Evolutionary conservation across 2,113 vertebrate genomes (phyloP).

Genomic region (Buteo buteo): DNA sequence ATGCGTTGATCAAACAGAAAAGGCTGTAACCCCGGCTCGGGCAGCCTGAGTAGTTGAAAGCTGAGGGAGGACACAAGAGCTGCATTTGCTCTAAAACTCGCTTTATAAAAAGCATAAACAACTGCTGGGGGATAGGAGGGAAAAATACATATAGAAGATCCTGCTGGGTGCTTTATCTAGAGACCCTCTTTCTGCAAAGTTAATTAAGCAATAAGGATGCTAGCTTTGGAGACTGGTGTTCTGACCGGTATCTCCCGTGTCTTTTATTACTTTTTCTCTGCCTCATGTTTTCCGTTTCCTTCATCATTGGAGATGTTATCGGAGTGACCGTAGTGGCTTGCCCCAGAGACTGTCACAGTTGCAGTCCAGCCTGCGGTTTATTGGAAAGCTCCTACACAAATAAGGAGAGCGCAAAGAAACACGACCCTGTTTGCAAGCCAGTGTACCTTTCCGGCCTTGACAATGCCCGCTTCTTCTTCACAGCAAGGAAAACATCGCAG

Average conservation of each 20-base stretch:
- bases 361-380: neutral
- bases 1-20: neutral
- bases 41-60: neutral
- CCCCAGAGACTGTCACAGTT: neutral
- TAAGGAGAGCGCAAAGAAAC: neutral
- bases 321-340: neutral
- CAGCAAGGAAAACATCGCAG: neutral
- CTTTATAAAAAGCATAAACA: neutral
- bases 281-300: conserved; percentile 28
- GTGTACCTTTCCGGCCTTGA: neutral
- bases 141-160: neutral
- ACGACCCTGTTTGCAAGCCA: neutral
- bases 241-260: conserved; percentile 22
- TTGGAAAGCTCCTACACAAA: neutral
- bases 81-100: neutral
- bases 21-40: neutral
- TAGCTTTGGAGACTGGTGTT: neutral
- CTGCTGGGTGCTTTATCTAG: neutral
- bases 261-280: conserved; percentile 48
- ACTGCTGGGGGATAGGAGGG: neutral
- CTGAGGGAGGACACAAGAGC: neutral
- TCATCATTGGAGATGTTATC: conserved; percentile 29
- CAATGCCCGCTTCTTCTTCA: neutral
- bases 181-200: neutral
- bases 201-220: conserved; percentile 7